Conservation (phyloP, 2,797 vertebrate genomes). For the Sebastiscus albofasciatus region DNA sequence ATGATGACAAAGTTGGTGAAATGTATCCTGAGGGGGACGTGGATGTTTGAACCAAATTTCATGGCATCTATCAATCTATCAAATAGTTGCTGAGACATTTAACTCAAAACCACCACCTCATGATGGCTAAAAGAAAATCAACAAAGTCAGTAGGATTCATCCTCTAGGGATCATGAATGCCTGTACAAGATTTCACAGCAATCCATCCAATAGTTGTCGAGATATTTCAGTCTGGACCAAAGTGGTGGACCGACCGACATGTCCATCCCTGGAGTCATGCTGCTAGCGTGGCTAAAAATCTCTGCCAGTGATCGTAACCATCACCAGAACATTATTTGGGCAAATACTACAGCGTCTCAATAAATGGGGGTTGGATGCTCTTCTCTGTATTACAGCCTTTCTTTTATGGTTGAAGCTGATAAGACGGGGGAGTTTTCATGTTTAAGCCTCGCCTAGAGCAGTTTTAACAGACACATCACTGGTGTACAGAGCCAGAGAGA, state of each 20-base stretch:
- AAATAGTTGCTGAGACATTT: neutral
- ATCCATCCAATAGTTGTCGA: neutral
- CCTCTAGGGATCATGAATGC: no score
- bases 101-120: neutral
- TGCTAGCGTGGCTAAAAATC: no score
- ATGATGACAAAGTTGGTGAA: no score
- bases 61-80: no score
- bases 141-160: neutral
- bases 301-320: neutral
- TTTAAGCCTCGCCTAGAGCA: neutral
- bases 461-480: neutral
- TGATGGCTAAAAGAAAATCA: neutral
- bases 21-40: no score
- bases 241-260: no score
- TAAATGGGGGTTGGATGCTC: neutral
- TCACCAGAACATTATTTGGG: neutral
- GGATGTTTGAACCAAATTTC: neutral
- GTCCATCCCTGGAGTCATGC: no score
- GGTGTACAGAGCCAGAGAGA: neutral
- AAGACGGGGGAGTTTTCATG: neutral
- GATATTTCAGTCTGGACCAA: neutral
- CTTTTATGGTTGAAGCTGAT: slow-evolving; percentile 40
- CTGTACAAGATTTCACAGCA: neutral
- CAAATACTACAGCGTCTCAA: neutral
- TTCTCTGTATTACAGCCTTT: neutral